A percentile compares a stretch with the other conserved stretches of the same genome.
These are phyloP conservation scores for Poecilobothrus nobilitatus DNA, from an alignment of 2,888 invertebrate species.

Conservation along the genomic window DNA sequence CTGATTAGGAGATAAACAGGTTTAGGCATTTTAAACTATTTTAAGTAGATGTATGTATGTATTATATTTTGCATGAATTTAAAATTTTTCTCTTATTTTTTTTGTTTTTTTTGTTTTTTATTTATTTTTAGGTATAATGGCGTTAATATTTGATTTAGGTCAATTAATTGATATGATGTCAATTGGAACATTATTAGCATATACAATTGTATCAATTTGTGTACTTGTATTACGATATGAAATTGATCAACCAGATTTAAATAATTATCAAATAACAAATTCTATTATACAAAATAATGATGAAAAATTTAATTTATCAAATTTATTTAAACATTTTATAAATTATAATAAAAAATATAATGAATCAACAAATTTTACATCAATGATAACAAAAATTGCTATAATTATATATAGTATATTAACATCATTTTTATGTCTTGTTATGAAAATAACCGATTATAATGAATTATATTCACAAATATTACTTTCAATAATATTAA, in stretches of 20 bases:
- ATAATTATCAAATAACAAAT: constrained; percentile 32
- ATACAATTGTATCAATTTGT: constrained; percentile 85
- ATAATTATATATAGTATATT: constrained; percentile 51
- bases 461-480: constrained; percentile 32
- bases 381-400: constrained; percentile 56
- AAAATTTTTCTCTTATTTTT: too few relatives aligned
- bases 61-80: too few relatives aligned
- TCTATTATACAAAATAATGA: constrained; percentile 28
- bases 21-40: too few relatives aligned
- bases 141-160: constrained; percentile 77
- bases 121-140: constrained; percentile 67
- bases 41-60: too few relatives aligned
- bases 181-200: constrained; percentile 81
- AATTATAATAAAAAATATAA: constrained; percentile 58
- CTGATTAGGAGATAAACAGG: too few relatives aligned
- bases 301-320: constrained; percentile 22
- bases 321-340: constrained; percentile 52
- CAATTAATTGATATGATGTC: constrained; percentile 96
- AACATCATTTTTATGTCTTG: constrained; percentile 33
- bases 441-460: constrained; percentile 28
- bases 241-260: constrained; percentile 26
- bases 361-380: constrained; percentile 53
- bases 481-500: constrained; percentile 45
- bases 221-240: constrained; percentile 75
- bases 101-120: constrained; percentile 14